Evolutionary conservation across 2,888 invertebrate species (phyloP).

Genomic region (Lissonota sp.): DNA sequence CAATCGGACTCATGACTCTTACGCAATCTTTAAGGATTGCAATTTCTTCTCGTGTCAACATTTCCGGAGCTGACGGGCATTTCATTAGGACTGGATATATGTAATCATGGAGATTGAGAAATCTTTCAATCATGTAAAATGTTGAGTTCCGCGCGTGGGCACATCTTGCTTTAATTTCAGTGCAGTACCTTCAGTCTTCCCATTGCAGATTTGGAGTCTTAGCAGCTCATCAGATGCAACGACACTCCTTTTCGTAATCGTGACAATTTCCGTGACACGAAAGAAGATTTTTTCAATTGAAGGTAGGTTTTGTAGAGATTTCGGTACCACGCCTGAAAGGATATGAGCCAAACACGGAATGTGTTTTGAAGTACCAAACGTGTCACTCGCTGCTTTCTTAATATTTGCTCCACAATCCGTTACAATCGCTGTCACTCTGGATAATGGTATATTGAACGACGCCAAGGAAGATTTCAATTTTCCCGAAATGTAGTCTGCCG

Average conservation of each 20-base stretch:
- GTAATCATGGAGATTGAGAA: conserved; percentile 52
- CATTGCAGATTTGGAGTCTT: conserved; percentile 58
- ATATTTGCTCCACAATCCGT: conserved; percentile 66
- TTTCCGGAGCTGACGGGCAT: conserved; percentile 53
- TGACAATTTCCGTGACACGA: conserved; percentile 59
- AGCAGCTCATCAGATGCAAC: conserved; percentile 60
- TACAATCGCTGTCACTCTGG: conserved; percentile 55
- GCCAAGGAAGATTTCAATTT: conserved; percentile 30
- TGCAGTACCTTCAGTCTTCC: conserved; percentile 60
- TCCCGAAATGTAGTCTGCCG: conserved; percentile 57
- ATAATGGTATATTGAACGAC: conserved; percentile 49
- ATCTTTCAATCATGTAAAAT: conserved; percentile 59
- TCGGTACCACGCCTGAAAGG: conserved; percentile 62
- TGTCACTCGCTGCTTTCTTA: conserved; percentile 45
- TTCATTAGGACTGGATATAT: conserved; percentile 58
- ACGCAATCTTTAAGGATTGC: conserved; percentile 54
- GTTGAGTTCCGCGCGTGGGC: conserved; percentile 62
- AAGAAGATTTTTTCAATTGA: not conserved
- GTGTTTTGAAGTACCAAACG: conserved; percentile 48
- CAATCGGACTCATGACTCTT: conserved; percentile 61
- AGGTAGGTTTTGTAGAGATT: conserved; percentile 25
- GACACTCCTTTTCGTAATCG: conserved; percentile 58
- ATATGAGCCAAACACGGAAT: conserved; percentile 65
- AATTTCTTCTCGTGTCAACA: conserved; percentile 62
- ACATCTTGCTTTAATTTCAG: conserved; percentile 62